These are phyloP conservation scores for Ormyrus rosae DNA, from an alignment of 2,888 invertebrate species.

Conservation along the genomic window DNA sequence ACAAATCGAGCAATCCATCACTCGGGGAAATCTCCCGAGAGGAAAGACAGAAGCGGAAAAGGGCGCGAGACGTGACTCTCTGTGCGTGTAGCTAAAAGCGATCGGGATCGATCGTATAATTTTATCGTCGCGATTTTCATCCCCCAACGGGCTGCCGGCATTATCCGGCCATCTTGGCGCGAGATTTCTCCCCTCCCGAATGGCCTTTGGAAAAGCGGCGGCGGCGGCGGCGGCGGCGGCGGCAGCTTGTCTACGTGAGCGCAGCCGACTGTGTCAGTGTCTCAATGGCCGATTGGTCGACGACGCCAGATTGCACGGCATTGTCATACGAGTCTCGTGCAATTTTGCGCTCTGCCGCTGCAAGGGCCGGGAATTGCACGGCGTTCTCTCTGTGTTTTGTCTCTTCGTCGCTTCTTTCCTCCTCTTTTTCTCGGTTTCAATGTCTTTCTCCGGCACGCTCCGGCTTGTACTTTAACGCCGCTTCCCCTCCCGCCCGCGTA, in stretches of 20 bases:
- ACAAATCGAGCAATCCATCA: too few species aligned
- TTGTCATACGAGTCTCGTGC: conserved; percentile 23
- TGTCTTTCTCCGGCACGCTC: background rate
- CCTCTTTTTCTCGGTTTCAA: background rate
- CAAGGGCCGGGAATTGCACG: too few species aligned
- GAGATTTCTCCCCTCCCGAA: background rate
- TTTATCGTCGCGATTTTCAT: conserved; percentile 30
- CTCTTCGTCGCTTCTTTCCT: background rate
- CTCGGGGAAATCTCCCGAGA: too few species aligned
- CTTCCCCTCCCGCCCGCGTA: too few species aligned
- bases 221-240: too few species aligned
- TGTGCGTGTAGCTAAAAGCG: background rate
- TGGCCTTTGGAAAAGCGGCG: too few species aligned
- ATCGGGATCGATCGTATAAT: conserved; percentile 21
- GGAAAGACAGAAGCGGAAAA: too few species aligned
- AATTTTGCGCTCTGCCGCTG: conserved; percentile 1
- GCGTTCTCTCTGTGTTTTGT: too few species aligned
- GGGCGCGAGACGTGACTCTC: background rate
- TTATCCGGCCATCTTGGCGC: conserved; percentile 23
- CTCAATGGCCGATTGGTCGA: conserved; percentile 19
- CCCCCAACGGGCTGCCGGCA: background rate
- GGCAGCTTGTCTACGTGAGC: too few species aligned
- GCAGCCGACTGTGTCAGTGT: too few species aligned
- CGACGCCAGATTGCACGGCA: conserved; percentile 13
- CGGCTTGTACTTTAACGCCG: too few species aligned